Percentiles rank a stretch among this genome's conserved stretches.
These are phyloP conservation scores for Andrena fulva DNA, from an alignment of 2,888 invertebrate species.

Conservation along the genomic window DNA sequence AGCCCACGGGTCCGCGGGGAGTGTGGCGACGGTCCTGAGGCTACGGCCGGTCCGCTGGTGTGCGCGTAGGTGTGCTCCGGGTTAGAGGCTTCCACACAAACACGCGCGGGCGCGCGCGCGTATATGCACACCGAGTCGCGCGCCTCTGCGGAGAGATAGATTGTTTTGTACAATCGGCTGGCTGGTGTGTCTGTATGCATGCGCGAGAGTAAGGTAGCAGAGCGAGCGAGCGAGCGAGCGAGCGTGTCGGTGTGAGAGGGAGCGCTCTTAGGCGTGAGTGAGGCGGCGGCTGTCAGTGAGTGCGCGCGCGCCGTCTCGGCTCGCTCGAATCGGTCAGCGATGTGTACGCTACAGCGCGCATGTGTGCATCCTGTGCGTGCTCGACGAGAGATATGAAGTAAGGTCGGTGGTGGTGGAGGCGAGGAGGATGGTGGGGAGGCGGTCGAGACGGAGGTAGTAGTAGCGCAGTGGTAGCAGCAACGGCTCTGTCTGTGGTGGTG, in stretches of 20 bases:
- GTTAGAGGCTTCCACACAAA: conserved; percentile 54
- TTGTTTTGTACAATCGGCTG: conserved; percentile 31
- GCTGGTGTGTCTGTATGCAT: not conserved
- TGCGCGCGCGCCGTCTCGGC: conserved; percentile 64
- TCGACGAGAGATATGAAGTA: conserved; percentile 50
- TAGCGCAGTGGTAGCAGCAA: conserved; percentile 45
- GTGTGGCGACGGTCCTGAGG: conserved; percentile 69
- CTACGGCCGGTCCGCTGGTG: conserved; percentile 58
- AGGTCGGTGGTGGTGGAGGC: conserved; percentile 43
- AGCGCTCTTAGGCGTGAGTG: conserved; percentile 15
- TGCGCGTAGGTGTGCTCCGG: conserved; percentile 66
- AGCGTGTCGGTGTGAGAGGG: conserved; percentile 37
- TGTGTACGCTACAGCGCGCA: conserved; percentile 38
- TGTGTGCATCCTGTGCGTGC: conserved; percentile 21
- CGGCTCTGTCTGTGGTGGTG: conserved; percentile 30
- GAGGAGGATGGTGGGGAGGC: not conserved
- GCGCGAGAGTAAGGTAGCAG: conserved; percentile 28
- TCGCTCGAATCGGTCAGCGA: conserved; percentile 53
- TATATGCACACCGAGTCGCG: too few relatives aligned
- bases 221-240: conserved; percentile 36
- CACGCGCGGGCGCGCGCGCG: not conserved
- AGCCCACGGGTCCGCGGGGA: conserved; percentile 46
- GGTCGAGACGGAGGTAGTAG: conserved; percentile 44
- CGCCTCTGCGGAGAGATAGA: conserved; percentile 28
- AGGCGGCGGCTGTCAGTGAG: conserved; percentile 64